Percentiles rank a stretch among this genome's conserved stretches.
Conservation (phyloP, 2,797 vertebrate species). For the Takifugu rubripes region DNA sequence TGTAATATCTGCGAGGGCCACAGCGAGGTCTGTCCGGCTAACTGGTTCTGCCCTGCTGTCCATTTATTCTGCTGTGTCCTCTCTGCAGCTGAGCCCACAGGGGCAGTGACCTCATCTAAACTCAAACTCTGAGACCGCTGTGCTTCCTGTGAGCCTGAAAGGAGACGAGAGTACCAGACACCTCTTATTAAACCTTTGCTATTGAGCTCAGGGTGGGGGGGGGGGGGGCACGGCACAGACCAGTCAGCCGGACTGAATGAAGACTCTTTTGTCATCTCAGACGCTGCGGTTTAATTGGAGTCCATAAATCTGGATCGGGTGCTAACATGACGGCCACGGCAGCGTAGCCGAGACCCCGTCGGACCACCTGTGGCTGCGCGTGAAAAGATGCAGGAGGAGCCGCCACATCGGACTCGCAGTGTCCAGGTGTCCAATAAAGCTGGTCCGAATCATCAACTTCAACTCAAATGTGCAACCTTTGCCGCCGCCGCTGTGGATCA, state of each 20-base stretch:
- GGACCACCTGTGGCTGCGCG: too few relatives aligned
- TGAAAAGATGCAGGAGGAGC: too few relatives aligned
- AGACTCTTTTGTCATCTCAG: conserved; percentile 73
- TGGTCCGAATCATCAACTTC: too few relatives aligned
- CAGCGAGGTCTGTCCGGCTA: conserved; percentile 38
- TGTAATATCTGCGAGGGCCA: conserved; percentile 52
- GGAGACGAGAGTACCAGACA: conserved; percentile 70
- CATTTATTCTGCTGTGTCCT: conserved; percentile 69
- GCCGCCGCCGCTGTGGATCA: too few relatives aligned
- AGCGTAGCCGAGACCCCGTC: too few relatives aligned
- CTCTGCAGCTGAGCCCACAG: conserved; percentile 69
- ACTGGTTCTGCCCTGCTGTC: conserved; percentile 56
- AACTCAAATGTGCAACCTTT: too few relatives aligned
- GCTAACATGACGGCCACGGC: conserved; percentile 31
- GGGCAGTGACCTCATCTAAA: conserved; percentile 76
- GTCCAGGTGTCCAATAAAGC: too few relatives aligned
- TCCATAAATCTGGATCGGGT: conserved; percentile 60
- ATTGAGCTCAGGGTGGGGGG: conserved; percentile 56
- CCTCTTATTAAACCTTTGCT: conserved; percentile 73
- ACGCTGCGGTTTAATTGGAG: conserved; percentile 75
- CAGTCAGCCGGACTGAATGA: conserved; percentile 56
- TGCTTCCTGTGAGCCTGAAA: conserved; percentile 66
- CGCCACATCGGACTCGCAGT: too few relatives aligned
- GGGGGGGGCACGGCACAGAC: conserved; percentile 30
- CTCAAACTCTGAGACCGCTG: conserved; percentile 66